Percentiles rank a stretch among this genome's conserved stretches.
Evolutionary conservation across 2,888 invertebrate species (phyloP).

Genomic region (Disparrhopalites patrizii): DNA sequence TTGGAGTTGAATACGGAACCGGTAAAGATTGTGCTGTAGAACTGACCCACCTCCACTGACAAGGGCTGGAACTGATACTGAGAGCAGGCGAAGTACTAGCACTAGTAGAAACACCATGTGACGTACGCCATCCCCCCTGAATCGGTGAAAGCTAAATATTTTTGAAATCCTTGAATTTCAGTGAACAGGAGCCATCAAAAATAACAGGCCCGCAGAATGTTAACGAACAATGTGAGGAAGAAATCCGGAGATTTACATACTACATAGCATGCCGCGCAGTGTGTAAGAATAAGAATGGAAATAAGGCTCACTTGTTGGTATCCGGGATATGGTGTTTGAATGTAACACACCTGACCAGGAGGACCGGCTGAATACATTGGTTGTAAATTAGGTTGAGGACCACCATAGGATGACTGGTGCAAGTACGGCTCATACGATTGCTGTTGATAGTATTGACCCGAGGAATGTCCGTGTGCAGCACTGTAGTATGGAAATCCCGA

Average conservation of each 20-base stretch:
- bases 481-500: constrained; percentile 13
- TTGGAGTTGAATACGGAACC: constrained; percentile 12
- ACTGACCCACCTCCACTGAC: constrained; percentile 38
- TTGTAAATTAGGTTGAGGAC: constrained; percentile 11
- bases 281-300: neutral
- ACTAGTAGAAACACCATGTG: neutral
- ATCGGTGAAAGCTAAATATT: constrained; percentile 9
- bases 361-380: constrained; percentile 28
- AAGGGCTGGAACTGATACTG: constrained; percentile 18
- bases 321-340: constrained; percentile 40
- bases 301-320: constrained; percentile 23
- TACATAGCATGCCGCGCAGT: neutral
- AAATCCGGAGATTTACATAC: no score
- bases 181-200: no score
- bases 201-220: no score
- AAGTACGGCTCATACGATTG: constrained; percentile 18
- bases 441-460: constrained; percentile 20
- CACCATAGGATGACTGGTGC: constrained; percentile 5
- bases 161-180: neutral
- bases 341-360: constrained; percentile 40
- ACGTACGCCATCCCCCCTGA: constrained; percentile 4
- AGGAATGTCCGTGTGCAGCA: constrained; percentile 6
- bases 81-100: constrained; percentile 1
- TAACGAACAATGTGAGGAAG: no score
- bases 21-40: constrained; percentile 16